Conservation (phyloP, 2,888 invertebrate genomes). For the Drosophila leonis region DNA sequence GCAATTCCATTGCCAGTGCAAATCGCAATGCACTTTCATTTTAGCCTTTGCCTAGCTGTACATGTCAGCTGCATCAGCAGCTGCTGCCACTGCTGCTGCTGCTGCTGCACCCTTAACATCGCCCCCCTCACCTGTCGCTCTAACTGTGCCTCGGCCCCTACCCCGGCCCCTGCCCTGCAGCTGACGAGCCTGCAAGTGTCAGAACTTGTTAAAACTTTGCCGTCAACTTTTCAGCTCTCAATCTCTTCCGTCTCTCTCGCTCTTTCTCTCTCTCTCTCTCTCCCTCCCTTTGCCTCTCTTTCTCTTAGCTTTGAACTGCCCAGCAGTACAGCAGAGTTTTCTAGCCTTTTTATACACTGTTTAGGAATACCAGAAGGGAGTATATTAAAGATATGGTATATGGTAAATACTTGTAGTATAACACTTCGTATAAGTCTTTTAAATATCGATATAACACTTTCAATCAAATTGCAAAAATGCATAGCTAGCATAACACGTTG, state of each 20-base stretch:
- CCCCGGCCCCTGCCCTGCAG: not conserved
- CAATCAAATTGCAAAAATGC: too few relatives aligned
- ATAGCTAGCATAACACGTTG: not conserved
- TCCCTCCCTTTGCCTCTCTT: not conserved
- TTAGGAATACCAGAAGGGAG: not conserved
- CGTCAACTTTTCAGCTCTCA: slow-evolving; percentile 59
- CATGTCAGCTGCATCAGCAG: slow-evolving; percentile 52
- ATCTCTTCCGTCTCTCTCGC: not conserved
- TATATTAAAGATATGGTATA: not conserved
- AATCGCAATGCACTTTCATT: slow-evolving; percentile 70
- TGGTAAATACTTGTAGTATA: not conserved
- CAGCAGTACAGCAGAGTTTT: not conserved
- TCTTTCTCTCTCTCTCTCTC: not conserved
- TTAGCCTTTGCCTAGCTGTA: slow-evolving; percentile 39
- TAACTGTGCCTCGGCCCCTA: not conserved
- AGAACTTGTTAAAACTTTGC: slow-evolving; percentile 82
- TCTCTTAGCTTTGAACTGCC: not conserved
- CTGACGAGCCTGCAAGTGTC: slow-evolving; percentile 71
- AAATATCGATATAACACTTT: too few relatives aligned
- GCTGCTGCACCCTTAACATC: slow-evolving; percentile 9
- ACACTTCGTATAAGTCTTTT: too few relatives aligned
- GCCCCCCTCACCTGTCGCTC: not conserved
- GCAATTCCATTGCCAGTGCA: slow-evolving; percentile 75
- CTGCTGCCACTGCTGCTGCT: slow-evolving; percentile 5
- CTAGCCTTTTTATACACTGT: slow-evolving; percentile 5